Conservation (phyloP, 1,140 invertebrate species). For the Halyomorpha halys region DNA sequence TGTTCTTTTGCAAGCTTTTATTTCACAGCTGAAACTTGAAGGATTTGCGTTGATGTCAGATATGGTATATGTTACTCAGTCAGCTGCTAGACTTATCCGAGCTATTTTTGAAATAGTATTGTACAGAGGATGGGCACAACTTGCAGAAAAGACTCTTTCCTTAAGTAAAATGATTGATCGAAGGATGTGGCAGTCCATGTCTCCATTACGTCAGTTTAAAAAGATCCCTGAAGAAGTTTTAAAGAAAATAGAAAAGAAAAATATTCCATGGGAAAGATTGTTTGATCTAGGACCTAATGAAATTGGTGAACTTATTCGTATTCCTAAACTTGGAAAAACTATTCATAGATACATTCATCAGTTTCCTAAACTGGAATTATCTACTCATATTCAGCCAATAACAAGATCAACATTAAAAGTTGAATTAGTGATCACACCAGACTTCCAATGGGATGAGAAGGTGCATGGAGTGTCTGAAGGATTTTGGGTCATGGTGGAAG, state of each 20-base stretch:
- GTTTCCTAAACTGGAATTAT: conserved; percentile 88
- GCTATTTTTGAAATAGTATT: conserved; percentile 94
- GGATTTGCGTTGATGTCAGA: conserved; percentile 98
- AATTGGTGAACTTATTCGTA: conserved; percentile 91
- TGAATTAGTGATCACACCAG: conserved; percentile 95
- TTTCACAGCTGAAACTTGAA: conserved; percentile 95
- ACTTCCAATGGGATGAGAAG: conserved; percentile 99
- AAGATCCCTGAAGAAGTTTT: conserved; percentile 98
- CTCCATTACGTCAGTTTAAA: conserved; percentile 90
- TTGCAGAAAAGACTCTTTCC: conserved; percentile 90
- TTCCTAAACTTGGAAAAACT: conserved; percentile 93
- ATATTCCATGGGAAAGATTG: conserved; percentile 80
- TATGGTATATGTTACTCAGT: conserved; percentile 99
- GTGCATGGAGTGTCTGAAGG: conserved; percentile 90
- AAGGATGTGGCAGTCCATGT: conserved; percentile 99
- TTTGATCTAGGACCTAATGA: conserved; percentile 96
- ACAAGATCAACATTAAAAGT: conserved; percentile 85
- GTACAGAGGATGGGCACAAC: conserved; percentile 88
- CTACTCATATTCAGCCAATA: conserved; percentile 95
- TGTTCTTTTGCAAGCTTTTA: conserved; percentile 93
- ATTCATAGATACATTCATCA: conserved; percentile 97
- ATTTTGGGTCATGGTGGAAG: conserved; percentile 98
- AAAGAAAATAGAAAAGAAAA: conserved; percentile 97
- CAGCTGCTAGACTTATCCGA: conserved; percentile 85
- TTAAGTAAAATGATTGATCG: conserved; percentile 99